A percentile compares a stretch with the other conserved stretches of the same genome.
These are phyloP conservation scores for Rutpela maculata DNA, from an alignment of 2,888 invertebrate genomes.

Conservation along the genomic window DNA sequence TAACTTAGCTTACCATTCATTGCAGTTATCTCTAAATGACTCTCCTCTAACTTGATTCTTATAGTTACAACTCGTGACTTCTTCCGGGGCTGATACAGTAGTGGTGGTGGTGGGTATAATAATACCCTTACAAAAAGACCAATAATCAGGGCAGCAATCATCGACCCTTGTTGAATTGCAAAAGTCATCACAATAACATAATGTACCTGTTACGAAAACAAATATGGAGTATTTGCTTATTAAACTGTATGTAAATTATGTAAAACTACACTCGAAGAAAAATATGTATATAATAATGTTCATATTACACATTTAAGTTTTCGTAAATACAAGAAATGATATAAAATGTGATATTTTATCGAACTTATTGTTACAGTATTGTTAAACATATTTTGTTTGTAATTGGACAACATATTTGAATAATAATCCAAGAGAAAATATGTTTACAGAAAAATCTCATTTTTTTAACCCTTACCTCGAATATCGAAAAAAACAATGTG, in stretches of 20 bases:
- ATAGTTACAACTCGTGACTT: constrained; percentile 74
- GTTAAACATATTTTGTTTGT: no score
- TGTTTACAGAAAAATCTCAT: no score
- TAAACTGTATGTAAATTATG: neutral
- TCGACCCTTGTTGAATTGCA: constrained; percentile 84
- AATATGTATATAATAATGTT: no score
- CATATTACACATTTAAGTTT: no score
- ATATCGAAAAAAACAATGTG: no score
- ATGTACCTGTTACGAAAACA: constrained; percentile 78
- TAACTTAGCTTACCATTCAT: constrained; percentile 79
- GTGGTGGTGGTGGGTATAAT: constrained; percentile 46
- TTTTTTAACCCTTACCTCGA: no score
- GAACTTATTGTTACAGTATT: no score
- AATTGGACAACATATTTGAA: no score
- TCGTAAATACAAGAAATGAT: no score
- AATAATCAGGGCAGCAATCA: constrained; percentile 97
- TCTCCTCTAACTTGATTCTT: constrained; percentile 71
- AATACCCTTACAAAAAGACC: constrained; percentile 79
- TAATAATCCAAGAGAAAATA: no score
- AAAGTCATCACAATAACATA: constrained; percentile 97
- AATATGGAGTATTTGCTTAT: neutral
- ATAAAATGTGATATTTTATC: no score
- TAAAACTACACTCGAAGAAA: neutral
- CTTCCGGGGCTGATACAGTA: constrained; percentile 44
- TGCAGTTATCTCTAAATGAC: constrained; percentile 81